Evolutionary conservation across 2,113 vertebrate species (phyloP).

Genomic region (Dermatemys mawii): DNA sequence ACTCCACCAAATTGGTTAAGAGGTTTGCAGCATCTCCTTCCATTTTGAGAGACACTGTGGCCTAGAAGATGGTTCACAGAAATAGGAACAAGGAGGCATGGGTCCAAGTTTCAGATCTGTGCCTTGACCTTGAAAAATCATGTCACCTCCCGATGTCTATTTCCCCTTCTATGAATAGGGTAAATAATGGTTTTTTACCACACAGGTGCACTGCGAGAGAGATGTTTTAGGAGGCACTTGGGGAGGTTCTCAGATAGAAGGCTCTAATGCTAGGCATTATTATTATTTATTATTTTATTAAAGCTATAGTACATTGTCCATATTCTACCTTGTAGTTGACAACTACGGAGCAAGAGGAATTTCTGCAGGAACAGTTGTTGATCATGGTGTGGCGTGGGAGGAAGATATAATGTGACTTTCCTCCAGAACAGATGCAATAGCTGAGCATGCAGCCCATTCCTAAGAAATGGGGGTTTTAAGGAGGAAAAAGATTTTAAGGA

Average conservation of each 20-base stretch:
- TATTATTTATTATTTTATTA: neutral
- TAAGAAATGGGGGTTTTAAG: neutral
- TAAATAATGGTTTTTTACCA: neutral
- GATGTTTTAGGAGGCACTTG: neutral
- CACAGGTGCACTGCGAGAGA: neutral
- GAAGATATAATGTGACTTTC: neutral
- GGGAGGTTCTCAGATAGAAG: neutral
- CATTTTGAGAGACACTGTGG: neutral
- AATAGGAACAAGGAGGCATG: neutral
- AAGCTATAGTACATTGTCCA: neutral
- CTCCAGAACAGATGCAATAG: neutral
- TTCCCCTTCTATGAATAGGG: neutral
- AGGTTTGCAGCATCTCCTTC: neutral
- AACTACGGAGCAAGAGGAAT: neutral
- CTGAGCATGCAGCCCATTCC: neutral
- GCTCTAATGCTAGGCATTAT: neutral
- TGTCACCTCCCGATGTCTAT: neutral
- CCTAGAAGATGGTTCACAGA: accelerated
- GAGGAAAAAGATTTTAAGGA: neutral
- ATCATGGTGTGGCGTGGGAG: neutral
- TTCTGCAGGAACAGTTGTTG: neutral
- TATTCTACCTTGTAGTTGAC: neutral
- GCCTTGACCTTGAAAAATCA: accelerated
- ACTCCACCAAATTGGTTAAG: neutral
- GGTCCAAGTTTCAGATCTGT: neutral